phyloP scores from a whole-genome alignment of 2,888 invertebrate genomes.

The Dynastes grantii region DNA sequence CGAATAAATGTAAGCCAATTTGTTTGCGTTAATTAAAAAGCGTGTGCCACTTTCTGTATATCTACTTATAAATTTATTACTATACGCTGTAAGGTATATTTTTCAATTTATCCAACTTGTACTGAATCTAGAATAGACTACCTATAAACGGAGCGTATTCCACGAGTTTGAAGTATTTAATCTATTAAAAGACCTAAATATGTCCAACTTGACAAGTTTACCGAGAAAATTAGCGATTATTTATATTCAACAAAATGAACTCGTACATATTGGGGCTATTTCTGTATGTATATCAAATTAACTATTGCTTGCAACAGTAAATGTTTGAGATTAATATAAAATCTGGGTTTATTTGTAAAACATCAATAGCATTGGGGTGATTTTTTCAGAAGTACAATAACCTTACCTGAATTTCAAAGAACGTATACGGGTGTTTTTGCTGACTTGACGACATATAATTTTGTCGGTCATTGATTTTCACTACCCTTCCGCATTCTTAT shows the following conservation, averaged over 20 bases:
- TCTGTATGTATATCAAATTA: no score
- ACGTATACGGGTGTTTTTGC: background rate
- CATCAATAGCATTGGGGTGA: slow-evolving; percentile 1
- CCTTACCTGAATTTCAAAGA: slow-evolving; percentile 16
- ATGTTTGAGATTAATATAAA: no score
- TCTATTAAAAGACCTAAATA: slow-evolving; percentile 21
- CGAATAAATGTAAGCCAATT: background rate
- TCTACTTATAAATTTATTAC: slow-evolving; percentile 4
- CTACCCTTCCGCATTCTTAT: slow-evolving; percentile 26
- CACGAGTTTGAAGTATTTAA: background rate
- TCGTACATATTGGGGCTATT: no score
- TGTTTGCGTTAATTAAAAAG: background rate
- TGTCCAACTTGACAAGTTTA: slow-evolving; percentile 13
- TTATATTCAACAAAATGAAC: slow-evolving; percentile 4
- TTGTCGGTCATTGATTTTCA: slow-evolving; percentile 30
- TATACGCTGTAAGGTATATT: background rate
- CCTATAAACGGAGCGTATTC: background rate
- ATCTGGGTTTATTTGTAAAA: no score
- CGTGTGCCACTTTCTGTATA: slow-evolving; percentile 5
- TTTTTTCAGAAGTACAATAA: slow-evolving; percentile 24
- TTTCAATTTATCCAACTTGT: background rate
- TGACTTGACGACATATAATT: slow-evolving; percentile 22
- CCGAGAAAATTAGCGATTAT: slow-evolving; percentile 8
- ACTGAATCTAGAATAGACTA: background rate
- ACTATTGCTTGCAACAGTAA: no score